Evolutionary conservation across 2,113 vertebrate genomes (phyloP).

Genomic region (Oreochromis spilurus): DNA sequence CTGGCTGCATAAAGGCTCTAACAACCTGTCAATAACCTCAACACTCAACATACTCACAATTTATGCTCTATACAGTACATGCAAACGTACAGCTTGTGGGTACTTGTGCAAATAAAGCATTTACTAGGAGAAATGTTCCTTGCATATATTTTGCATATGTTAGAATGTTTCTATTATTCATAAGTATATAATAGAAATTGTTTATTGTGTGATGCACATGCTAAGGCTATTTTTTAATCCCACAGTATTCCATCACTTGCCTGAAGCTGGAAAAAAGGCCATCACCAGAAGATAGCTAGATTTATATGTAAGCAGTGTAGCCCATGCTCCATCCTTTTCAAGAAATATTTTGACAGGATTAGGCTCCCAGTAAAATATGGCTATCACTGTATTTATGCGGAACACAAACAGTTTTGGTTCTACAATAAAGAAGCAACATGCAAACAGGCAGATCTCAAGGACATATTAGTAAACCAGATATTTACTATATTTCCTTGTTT

Average conservation of each 20-base stretch:
- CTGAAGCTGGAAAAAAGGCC: neutral
- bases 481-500: neutral
- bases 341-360: neutral
- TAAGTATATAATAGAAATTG: neutral
- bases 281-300: neutral
- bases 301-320: neutral
- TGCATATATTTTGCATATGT: neutral
- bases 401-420: neutral
- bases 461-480: neutral
- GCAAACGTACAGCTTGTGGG: neutral
- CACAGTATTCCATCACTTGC: neutral
- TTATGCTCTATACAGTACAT: neutral
- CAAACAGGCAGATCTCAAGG: neutral
- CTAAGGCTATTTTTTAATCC: neutral
- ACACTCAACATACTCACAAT: neutral
- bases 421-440: neutral
- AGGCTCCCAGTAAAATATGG: neutral
- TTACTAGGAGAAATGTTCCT: neutral
- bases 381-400: neutral
- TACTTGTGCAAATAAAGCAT: neutral
- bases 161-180: neutral
- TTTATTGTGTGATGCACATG: neutral
- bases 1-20: neutral
- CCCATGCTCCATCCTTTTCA: neutral
- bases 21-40: constrained; percentile 22